Evolutionary conservation across 2,888 invertebrate species (phyloP), one percentile per base, ranked within the genome.

Genomic region (Megamerina dolium): DNA sequence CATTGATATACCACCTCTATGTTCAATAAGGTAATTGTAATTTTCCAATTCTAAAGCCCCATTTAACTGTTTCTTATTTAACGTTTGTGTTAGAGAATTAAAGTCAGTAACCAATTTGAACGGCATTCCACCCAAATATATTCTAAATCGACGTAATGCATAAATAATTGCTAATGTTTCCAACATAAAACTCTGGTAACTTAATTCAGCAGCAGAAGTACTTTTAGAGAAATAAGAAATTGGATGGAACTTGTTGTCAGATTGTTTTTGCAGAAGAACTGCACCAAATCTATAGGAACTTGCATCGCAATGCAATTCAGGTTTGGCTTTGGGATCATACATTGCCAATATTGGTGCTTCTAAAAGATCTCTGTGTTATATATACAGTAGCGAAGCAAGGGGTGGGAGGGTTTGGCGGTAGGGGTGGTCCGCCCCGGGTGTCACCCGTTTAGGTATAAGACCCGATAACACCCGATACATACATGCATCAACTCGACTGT

Each of bases 141-240:
- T 30, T 32, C 45, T 23, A 26, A 50, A 53, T 17, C 56, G 39
- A 18, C 48, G 41, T 3, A 51, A n/a, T 2, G 49, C 44, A 23
- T 40, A 66, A 45, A 45, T 31, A 16, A 46, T 39, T 9, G 47
- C 50, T 13, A 49, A 26, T 0, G 64, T 63, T 39, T 68, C 56
- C 1, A 67, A 49, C 37, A 68, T 61, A 41, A 66, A 66, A 41
- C 58, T 60, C 34, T 62, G 58, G 41, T 60, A 64, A 1, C 52
- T 35, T 9, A 52, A 44, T 41, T 49, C 46, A 2, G 48, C 36
- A 2, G 41, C 38, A 4, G 57, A 50, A 1, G 59, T 55, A 20
- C 55, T 38, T 41, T 57, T 29, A 23, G 41, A 46, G 19, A 41
- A 46, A 20, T 42, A 46, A 23, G 29, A 30, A n/a, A 46, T 26